Conservation (phyloP, 2,113 vertebrate species). For the Poeciliopsis turrubarensis region DNA sequence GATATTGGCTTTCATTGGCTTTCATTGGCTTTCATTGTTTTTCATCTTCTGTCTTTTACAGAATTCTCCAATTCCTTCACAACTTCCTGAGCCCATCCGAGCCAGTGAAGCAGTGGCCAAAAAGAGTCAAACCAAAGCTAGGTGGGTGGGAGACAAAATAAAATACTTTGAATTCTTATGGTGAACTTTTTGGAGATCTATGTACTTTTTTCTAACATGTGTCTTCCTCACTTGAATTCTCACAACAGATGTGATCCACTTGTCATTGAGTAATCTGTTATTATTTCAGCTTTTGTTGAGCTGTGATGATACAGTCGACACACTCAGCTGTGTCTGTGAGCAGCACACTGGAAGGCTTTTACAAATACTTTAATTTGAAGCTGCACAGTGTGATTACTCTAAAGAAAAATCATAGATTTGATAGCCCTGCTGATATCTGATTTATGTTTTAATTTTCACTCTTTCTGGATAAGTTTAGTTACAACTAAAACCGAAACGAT, state of each 20-base stretch:
- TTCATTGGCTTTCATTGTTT: not conserved
- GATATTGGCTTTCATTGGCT: not conserved
- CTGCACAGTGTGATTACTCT: not conserved
- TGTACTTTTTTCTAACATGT: not conserved
- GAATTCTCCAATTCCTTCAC: slow-evolving; percentile 90
- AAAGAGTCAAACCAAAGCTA: slow-evolving; percentile 97
- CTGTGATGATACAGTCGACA: not conserved
- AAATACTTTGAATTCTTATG: not conserved
- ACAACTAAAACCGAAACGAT: too few relatives aligned
- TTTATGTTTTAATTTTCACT: not conserved
- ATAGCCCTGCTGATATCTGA: not conserved
- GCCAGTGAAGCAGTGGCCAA: slow-evolving; percentile 96
- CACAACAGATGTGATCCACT: not conserved
- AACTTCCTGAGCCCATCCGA: slow-evolving; percentile 95
- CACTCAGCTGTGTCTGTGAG: not conserved
- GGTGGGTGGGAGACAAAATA: slow-evolving; percentile 76
- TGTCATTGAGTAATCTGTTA: not conserved
- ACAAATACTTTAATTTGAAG: not conserved
- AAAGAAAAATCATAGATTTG: not conserved
- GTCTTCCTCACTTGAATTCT: too few relatives aligned
- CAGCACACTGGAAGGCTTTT: not conserved
- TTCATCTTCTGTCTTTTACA: slow-evolving; percentile 60
- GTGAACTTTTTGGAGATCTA: not conserved
- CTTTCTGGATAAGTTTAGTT: not conserved
- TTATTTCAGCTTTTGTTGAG: not conserved